phyloP scores from a whole-genome alignment of 1,140 invertebrate genomes.

The Bombus ignitus region DNA sequence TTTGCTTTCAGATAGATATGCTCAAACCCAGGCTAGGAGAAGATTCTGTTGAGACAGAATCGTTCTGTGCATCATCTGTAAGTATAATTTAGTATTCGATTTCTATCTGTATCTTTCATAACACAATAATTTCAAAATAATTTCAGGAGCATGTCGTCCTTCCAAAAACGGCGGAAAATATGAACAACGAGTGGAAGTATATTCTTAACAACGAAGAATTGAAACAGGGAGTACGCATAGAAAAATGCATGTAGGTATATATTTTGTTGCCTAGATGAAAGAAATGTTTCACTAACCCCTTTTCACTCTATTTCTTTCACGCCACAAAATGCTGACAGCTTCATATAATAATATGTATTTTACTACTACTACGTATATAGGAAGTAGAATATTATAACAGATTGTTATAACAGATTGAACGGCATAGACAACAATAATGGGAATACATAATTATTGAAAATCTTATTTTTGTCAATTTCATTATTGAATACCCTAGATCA shows the following conservation, averaged over 20 bases:
- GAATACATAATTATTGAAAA: too few relatives aligned
- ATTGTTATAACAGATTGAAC: too few relatives aligned
- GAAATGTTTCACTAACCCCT: background rate
- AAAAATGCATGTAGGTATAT: conserved; percentile 81
- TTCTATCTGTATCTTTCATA: background rate
- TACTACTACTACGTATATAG: too few relatives aligned
- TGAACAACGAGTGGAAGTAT: conserved; percentile 82
- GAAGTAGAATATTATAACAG: too few relatives aligned
- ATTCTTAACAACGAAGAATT: conserved; percentile 84
- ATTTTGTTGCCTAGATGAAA: background rate
- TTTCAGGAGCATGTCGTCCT: conserved; percentile 77
- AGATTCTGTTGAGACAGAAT: background rate
- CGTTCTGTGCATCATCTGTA: conserved; percentile 16
- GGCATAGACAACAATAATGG: too few relatives aligned
- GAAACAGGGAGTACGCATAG: conserved; percentile 83
- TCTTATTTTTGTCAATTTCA: too few relatives aligned
- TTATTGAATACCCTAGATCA: too few relatives aligned
- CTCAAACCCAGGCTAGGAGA: background rate
- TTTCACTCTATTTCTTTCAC: too few relatives aligned
- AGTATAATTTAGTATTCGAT: background rate
- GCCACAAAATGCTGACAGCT: background rate
- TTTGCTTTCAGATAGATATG: background rate
- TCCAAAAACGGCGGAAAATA: conserved; percentile 79
- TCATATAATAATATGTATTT: too few relatives aligned
- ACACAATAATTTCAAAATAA: conserved; percentile 13